Evolutionary conservation across 2,113 vertebrate genomes (phyloP).

Genomic region (Seriola dumerili): DNA sequence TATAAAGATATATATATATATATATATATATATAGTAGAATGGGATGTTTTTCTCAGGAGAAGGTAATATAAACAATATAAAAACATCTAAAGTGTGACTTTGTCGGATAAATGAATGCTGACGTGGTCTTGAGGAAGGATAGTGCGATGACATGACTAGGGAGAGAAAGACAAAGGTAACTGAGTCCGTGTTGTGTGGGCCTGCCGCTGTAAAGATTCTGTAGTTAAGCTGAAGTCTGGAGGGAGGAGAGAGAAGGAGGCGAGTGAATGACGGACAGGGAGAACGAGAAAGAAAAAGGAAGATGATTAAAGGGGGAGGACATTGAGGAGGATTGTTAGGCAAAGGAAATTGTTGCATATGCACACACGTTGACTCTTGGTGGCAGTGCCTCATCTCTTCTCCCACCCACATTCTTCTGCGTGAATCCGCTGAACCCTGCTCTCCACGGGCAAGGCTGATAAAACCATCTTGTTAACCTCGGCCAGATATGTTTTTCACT

Average conservation of each 20-base stretch:
- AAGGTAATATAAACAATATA: background rate
- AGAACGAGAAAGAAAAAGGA: slow-evolving; percentile 52
- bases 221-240: slow-evolving; percentile 61
- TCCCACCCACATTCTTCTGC: slow-evolving; percentile 52
- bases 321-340: slow-evolving; percentile 61
- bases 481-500: slow-evolving; percentile 6
- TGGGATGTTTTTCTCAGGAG: background rate
- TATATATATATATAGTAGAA: background rate
- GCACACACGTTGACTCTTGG: slow-evolving; percentile 42
- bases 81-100: background rate
- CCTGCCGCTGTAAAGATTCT: slow-evolving; percentile 62
- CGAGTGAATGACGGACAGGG: slow-evolving; percentile 53
- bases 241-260: slow-evolving; percentile 58
- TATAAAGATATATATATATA: background rate
- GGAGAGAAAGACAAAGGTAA: slow-evolving; percentile 61
- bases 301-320: slow-evolving; percentile 72
- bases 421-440: slow-evolving; percentile 32
- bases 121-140: background rate
- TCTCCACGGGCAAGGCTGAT: slow-evolving; percentile 5
- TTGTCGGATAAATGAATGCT: background rate
- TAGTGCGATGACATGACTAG: background rate
- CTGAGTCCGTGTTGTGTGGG: slow-evolving; percentile 74
- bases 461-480: slow-evolving; percentile 50
- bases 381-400: slow-evolving; percentile 38
- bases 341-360: slow-evolving; percentile 54